Base-by-base conservation (phyloP, 1,140 invertebrate genomes). In the Kradibia gibbosae region DNA sequence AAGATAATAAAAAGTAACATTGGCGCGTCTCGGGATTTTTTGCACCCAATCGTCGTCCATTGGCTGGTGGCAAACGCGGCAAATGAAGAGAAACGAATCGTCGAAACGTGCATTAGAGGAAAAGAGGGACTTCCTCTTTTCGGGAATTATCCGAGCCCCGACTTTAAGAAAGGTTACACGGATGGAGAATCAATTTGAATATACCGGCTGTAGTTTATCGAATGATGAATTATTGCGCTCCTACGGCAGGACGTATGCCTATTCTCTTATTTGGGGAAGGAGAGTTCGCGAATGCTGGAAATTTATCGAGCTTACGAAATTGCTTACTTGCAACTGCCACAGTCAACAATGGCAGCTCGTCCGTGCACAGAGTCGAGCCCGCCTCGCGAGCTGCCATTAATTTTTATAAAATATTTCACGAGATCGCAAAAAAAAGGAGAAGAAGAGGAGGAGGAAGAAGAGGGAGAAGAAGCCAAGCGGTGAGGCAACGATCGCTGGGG, bases 51-150 rank as follows among this genome's bases (percentile, higher is more conserved):
- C n/a, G 75, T 86, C 82, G 86, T 84, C 81, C 25, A 34, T 53
- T 45, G 82, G 85, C 86, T 89, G 89, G 87, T 86, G 86, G 87
- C 87, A 80, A 11, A 74, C 67, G 55, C 87, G n/a, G 85, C 82
- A 87, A 89, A 91, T 91, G 90, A 91, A 91, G 90, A 91, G 89
- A 91, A 91, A 91, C 87, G 90, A 91, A 86, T 86, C 81, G 57
- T 39, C 57, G 10, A 25, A 36, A 42, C 13, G 34, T 67, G 34
- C 34, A 39, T 22, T 39, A 34, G 17, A 39, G 10, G 34, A 39
- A 67, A 39, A n/a, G 34, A n/a, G 39, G 28, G 34, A 48, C 17
- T 48, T 48, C 17, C 17, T 48, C 7, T 0, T 62, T 65, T 67
- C 39, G 36, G 0, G 17, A 39, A 67, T 39, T 67, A 17, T 67